Evolutionary conservation across 35 echinoderm and acorn worm species (phyloP), one percentile per base, ranked within the genome.

Genomic region (Anneissia japonica): DNA sequence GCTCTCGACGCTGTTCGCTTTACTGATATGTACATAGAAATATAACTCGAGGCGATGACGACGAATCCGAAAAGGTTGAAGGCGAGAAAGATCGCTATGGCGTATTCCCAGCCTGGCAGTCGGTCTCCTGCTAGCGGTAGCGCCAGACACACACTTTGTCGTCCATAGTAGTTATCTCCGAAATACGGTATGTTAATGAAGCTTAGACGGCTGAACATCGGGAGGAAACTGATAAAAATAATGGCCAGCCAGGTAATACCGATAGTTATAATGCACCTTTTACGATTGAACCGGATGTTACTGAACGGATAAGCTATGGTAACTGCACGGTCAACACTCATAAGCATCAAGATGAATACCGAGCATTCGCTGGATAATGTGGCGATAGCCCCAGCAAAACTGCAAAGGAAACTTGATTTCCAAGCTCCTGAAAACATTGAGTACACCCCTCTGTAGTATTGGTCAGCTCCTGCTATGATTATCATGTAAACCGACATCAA

Each of bases 401-500:
- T 89, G 34, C 92, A 93, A 30, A 86, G 46, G 14, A 90, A 30
- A 31, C 87, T 86, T 6, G 14, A 12, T 40, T 77, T 83, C 92
- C 92, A 93, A 19, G 17, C 74, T 19, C 86, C 83, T 7, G 83
- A 82, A 46, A 39, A 31, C 2, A 72, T 43, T 0, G 87, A 79
- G 83, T 90, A 93, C 9, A 13, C 36, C 12, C 79, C 87, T 64
- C 77, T 73, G 81, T 86, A 93, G 45, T 86, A 82, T 37, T 56
- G 23, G 73, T 93, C 92, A 30, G 87, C 92, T 1, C 74, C 46
- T 12, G 87, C 92, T 10, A 93, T 93, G 77, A 86, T 90, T 36
- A 93, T 35, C 87, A 93, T 89, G 84, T 93, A 93, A 0, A 85
- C 14, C 26, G 87, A 87, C 92, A 93, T 93, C 2, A 93, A 41